These are phyloP conservation scores for Lasioglossum figueresi DNA, from an alignment of 2,888 invertebrate species.

Conservation along the genomic window DNA sequence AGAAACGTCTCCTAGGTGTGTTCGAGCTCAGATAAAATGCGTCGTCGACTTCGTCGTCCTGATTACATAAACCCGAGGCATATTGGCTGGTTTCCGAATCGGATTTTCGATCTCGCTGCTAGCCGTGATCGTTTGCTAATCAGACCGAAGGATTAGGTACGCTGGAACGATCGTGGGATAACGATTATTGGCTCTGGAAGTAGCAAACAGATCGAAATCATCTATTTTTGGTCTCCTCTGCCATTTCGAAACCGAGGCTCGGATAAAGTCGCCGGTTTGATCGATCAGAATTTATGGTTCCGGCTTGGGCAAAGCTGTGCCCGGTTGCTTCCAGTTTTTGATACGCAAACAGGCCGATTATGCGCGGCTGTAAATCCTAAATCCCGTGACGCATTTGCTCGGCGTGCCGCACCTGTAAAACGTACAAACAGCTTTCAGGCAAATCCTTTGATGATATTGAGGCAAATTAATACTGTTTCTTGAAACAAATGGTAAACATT, in stretches of 20 bases:
- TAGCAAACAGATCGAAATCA: background rate
- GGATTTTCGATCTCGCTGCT: background rate
- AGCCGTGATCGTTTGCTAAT: background rate
- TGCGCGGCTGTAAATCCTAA: conserved; percentile 4
- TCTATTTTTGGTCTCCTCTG: background rate
- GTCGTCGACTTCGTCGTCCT: conserved; percentile 6
- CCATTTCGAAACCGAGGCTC: background rate
- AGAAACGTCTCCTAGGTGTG: background rate
- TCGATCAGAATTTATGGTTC: conserved; percentile 25
- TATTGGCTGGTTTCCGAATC: conserved; percentile 30
- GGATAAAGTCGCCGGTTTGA: conserved; percentile 14
- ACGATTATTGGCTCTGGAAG: background rate
- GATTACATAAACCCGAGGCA: conserved; percentile 29
- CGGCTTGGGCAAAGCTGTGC: background rate
- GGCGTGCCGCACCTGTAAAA: background rate
- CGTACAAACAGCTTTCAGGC: background rate
- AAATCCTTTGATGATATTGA: background rate
- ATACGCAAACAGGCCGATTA: conserved; percentile 17
- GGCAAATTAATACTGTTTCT: background rate
- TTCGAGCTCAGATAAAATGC: conserved; percentile 19
- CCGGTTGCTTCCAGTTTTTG: conserved; percentile 16
- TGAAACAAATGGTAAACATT: background rate
- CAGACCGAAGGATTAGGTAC: background rate
- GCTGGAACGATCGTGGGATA: background rate
- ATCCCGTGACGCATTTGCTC: background rate